Percentiles rank a stretch among this genome's conserved stretches.
phyloP scores from a whole-genome alignment of 2,113 vertebrate species.

The Drymodes brunneopygia region DNA sequence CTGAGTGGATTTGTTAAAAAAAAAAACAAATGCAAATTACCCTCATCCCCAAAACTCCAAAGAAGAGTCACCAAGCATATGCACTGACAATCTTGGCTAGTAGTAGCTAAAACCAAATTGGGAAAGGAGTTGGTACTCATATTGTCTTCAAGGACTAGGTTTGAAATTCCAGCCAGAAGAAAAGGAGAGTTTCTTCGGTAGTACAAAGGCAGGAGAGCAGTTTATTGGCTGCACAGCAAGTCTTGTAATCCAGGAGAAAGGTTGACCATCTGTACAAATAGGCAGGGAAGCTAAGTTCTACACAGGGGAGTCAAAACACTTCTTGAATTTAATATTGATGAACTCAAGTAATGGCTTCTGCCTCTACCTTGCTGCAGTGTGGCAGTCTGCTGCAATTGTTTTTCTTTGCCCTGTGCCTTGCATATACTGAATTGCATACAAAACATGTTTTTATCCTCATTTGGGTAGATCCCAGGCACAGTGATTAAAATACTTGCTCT shows the following conservation, averaged over 20 bases:
- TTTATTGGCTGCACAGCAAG: constrained; percentile 12
- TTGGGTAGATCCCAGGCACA: not conserved
- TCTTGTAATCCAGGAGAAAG: constrained; percentile 13
- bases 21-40: not conserved
- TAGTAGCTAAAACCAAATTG: not conserved
- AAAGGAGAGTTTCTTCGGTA: not conserved
- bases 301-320: not conserved
- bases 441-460: not conserved
- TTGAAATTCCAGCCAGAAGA: constrained; percentile 8
- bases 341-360: not conserved
- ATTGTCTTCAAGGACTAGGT: not conserved
- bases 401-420: not conserved
- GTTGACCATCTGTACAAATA: constrained; percentile 53
- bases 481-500: not conserved
- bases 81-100: not conserved
- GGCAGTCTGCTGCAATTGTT: not conserved
- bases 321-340: not conserved
- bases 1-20: not conserved
- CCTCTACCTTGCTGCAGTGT: not conserved
- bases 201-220: not conserved
- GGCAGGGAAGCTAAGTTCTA: not conserved
- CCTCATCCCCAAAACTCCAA: not conserved
- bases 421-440: not conserved
- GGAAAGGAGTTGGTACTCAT: not conserved
- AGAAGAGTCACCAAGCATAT: not conserved